Evolutionary conservation across 2,888 invertebrate species (phyloP), one percentile per base, ranked within the genome.

Genomic region (Metacarcinus magister): DNA sequence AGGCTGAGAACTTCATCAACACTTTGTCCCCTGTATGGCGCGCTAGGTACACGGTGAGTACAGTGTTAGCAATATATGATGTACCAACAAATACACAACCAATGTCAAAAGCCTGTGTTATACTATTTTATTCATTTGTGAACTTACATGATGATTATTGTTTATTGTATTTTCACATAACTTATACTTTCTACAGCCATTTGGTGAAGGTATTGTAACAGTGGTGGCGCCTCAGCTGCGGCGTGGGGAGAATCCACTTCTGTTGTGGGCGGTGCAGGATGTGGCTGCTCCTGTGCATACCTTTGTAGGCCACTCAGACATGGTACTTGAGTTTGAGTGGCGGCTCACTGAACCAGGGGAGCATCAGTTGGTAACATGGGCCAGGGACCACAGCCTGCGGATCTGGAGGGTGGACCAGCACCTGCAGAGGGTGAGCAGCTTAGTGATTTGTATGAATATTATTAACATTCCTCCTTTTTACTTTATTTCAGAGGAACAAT

Each of bases 251-350:
- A 99, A 99, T 97, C 98, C 98, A 97, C 98, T 98, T 97, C 97
- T 99, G 23, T 97, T 99, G 32, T 99, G 99, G 99, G 98, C 98
- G 97, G 95, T 92, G 98, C 97, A 97, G 92, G 97, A 97, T 95
- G 97, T 97, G 60, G 97, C 97, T 4, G 97, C 98, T 87, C 98
- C 99, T 0, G 98, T 99, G 91, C 99, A 99, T 97, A 99, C 99
- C 48, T 98, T 99, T 97, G 98, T 99, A n/a, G 99, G 99, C 0
- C 99, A 99, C 97, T 98, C 99, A 10, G 99, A 99, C 98, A 99
- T 99, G 91, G 99, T 99, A 8, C 98, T 99, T 96, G 99, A 99
- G 97, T 99, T 99, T 98, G 99, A 99, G 97, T 99, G 99, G 99
- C 98, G 99, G 95, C 98, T 98, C 48, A 93, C 82, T 39, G 94